A percentile compares a stretch with the other conserved stretches of the same genome.
Conservation (phyloP, 2,888 invertebrate species). For the Sminthurinus aureus region DNA sequence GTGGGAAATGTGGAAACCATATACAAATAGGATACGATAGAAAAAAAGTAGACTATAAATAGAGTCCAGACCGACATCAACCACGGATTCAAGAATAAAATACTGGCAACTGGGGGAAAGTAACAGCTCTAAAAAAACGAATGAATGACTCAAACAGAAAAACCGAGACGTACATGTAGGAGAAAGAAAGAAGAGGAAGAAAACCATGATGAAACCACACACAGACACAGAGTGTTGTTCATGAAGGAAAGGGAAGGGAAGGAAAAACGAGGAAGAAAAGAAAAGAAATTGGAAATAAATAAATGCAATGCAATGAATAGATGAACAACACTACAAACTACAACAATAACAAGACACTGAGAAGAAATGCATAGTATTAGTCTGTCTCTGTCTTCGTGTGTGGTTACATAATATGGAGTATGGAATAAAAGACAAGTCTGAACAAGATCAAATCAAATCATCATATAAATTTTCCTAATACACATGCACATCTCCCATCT, state of each 20-base stretch:
- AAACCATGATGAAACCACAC: constrained; percentile 5
- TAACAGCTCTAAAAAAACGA: constrained; percentile 38
- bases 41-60: constrained; percentile 10
- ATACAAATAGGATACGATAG: too few relatives aligned
- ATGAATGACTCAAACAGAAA: constrained; percentile 26
- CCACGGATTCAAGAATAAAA: constrained; percentile 31
- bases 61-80: background rate
- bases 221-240: background rate
- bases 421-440: background rate
- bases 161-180: background rate
- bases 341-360: background rate
- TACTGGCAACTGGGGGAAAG: constrained; percentile 35
- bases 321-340: background rate
- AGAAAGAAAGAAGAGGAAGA: background rate
- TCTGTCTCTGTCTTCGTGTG: background rate
- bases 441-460: constrained; percentile 43
- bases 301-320: constrained; percentile 9
- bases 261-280: background rate
- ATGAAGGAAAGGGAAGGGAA: background rate
- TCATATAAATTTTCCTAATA: constrained; percentile 40
- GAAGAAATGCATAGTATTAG: background rate
- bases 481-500: background rate
- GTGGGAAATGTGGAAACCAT: too few relatives aligned
- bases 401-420: background rate
- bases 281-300: constrained; percentile 32